Percentiles rank a stretch among this genome's conserved stretches.
Evolutionary conservation across 1,140 invertebrate genomes (phyloP).

Genomic region (Whitmania pigra): DNA sequence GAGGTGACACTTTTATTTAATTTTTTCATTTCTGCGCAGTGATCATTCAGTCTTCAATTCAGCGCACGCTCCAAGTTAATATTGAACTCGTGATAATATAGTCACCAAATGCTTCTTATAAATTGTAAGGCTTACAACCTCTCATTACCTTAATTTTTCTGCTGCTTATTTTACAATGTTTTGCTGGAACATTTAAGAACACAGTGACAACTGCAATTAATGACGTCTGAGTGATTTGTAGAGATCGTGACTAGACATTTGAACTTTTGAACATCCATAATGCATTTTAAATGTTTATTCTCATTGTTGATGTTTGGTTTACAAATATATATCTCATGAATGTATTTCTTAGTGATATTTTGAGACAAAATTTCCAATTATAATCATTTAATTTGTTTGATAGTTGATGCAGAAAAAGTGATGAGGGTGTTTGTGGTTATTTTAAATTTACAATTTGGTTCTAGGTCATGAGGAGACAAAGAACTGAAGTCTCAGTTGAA

Average conservation of each 20-base stretch:
- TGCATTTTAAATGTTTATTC: background rate
- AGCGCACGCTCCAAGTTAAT: constrained; percentile 19
- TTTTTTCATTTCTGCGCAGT: constrained; percentile 14
- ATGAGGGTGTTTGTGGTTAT: background rate
- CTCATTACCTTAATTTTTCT: background rate
- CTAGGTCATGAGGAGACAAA: constrained; percentile 63
- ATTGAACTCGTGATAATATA: constrained; percentile 50
- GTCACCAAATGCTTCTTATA: background rate
- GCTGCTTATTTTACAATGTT: background rate
- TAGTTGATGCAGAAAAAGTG: background rate
- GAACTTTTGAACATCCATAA: background rate
- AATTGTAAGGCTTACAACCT: background rate
- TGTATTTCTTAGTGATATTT: background rate
- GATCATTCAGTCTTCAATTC: constrained; percentile 16
- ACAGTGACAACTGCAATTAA: too few species aligned
- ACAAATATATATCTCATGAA: background rate
- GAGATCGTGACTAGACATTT: background rate
- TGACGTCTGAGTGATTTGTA: too few species aligned
- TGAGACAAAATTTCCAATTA: background rate
- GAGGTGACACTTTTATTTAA: constrained; percentile 60
- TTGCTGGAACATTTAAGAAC: background rate
- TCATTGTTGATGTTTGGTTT: background rate
- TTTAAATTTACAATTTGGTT: constrained; percentile 25
- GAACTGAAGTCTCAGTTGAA: constrained; percentile 89
- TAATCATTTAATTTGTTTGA: background rate